Percentiles rank a stretch among this genome's conserved stretches.
phyloP scores from a whole-genome alignment of 2,797 vertebrate genomes.

The Anas flavirostris region DNA sequence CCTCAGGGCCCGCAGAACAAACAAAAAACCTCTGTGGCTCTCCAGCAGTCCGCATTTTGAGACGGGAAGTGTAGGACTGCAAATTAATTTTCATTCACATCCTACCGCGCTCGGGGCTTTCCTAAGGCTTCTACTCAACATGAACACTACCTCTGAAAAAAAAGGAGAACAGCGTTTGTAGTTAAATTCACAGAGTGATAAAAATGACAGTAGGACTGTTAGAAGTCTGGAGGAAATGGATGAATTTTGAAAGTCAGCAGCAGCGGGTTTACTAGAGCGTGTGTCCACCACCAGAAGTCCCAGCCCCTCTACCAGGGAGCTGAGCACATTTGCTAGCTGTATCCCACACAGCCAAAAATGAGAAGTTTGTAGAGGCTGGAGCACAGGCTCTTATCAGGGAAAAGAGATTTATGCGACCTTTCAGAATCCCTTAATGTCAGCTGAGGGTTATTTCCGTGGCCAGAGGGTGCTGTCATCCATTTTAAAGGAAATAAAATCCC shows the following conservation, averaged over 20 bases:
- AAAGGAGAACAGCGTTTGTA: conserved; percentile 1
- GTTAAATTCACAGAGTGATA: background rate
- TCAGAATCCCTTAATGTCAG: background rate
- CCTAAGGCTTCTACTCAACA: background rate
- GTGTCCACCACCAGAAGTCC: background rate
- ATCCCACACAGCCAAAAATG: background rate
- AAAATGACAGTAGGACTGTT: background rate
- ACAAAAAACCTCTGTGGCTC: background rate
- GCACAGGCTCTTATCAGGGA: background rate
- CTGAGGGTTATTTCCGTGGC: background rate
- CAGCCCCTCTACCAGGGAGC: background rate
- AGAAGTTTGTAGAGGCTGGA: background rate
- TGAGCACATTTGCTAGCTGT: background rate
- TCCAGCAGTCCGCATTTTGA: background rate
- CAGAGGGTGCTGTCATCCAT: background rate
- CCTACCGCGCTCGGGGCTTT: background rate
- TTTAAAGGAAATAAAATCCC: background rate
- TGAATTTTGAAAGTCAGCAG: background rate
- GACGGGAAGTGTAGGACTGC: background rate
- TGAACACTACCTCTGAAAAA: background rate
- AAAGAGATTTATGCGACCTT: background rate
- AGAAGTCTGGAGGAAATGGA: background rate
- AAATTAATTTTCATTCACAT: background rate
- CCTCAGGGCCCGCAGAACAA: background rate
- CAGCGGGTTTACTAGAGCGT: background rate